Conservation (phyloP, 2,113 vertebrate species). For the Marmota flaviventris region DNA sequence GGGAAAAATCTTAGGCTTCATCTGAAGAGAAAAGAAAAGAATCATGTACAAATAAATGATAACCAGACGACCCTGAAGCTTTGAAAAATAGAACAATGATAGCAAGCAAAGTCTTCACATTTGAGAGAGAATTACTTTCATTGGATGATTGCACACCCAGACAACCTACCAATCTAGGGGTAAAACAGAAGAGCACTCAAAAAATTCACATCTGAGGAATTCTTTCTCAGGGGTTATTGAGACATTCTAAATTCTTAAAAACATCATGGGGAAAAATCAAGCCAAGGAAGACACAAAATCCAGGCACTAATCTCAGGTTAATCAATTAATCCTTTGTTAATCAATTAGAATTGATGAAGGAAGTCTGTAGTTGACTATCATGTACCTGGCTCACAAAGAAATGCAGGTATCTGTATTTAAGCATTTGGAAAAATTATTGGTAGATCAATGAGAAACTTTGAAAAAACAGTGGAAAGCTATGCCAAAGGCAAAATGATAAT, state of each 20-base stretch:
- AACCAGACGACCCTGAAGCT: neutral
- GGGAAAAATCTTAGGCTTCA: neutral
- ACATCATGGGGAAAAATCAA: neutral
- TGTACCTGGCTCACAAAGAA: neutral
- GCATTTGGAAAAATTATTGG: neutral
- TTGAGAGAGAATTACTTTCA: neutral
- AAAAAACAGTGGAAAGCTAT: neutral
- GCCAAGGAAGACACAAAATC: neutral
- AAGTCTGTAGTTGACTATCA: neutral
- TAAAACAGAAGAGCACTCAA: neutral
- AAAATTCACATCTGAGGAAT: neutral
- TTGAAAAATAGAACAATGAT: neutral
- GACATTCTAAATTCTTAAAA: neutral
- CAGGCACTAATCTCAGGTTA: neutral
- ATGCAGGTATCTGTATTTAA: neutral
- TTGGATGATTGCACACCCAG: neutral
- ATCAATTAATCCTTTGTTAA: too few species aligned
- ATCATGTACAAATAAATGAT: neutral
- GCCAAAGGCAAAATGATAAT: neutral
- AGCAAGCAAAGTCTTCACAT: neutral
- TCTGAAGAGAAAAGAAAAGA: neutral
- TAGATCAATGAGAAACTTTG: neutral
- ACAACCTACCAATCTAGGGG: neutral
- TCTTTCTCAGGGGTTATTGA: neutral
- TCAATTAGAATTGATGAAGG: neutral